Evolutionary conservation across 2,888 invertebrate genomes (phyloP), one percentile per base, ranked within the genome.

Genomic region (Mythimna ferrago): DNA sequence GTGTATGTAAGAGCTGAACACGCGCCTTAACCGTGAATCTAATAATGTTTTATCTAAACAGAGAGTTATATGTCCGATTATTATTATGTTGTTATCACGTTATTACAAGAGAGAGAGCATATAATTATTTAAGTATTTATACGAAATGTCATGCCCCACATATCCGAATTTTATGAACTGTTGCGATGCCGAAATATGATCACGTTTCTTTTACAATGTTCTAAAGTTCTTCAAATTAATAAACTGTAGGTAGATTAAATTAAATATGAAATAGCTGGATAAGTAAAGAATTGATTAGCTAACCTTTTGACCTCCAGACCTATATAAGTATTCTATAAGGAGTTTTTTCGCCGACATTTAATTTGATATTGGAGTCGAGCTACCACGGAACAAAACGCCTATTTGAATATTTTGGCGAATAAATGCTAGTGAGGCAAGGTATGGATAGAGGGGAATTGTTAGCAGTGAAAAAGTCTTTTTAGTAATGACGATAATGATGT

Each of bases 131-230:
- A 32, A 32, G 32, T 19, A n/a, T 57, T 48, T 71, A 4, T 35
- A 26, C 32, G 32, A 2, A 10, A 41, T 41, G 41, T 76, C 56
- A 32, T 21, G n/a, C 26, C 21, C 21, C 10, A 32, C 6, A 41
- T 44, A 26, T 61, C 2, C 6, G 53, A 38, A 11, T 61, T 14
- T 48, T 19, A 9, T 26, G 1, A 38, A 35, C 19, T 35, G 44
- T 64, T 68, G 54, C 41, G 26, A 67, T 68, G 38, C 38, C 38
- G n/a, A 44, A 70, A 67, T 80, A 83, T 74, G 69, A 81, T 80
- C 80, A 83, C 84, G 80, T 74, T 80, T 68, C 75, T 66, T 56
- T 67, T 56, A 83, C 64, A 80, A 83, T 73, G 65, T 63, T 71
- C 48, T 54, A 62, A 72, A 57, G 19, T 7, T 53, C 61, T 64